Evolutionary conservation across 2,888 invertebrate genomes (phyloP).

Genomic region (Odontothrips loti): DNA sequence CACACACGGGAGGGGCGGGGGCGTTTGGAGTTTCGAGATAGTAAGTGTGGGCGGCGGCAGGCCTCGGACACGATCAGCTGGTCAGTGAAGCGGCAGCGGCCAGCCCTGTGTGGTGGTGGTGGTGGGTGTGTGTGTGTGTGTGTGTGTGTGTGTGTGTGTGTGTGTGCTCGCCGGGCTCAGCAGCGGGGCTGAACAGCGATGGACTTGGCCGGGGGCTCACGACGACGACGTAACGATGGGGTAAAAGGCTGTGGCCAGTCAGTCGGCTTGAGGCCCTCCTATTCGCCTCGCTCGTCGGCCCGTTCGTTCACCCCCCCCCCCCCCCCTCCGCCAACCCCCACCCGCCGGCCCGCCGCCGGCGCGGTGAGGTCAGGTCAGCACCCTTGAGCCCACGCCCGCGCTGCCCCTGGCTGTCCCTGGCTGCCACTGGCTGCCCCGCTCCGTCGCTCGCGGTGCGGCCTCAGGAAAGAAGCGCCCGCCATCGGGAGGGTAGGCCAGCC

Average conservation of each 20-base stretch:
- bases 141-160: too few species aligned
- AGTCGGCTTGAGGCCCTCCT: background rate
- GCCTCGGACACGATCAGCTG: background rate
- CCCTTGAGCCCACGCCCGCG: background rate
- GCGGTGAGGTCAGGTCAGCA: background rate
- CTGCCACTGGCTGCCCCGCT: background rate
- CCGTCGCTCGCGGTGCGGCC: background rate
- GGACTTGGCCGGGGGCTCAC: background rate
- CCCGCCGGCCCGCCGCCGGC: background rate
- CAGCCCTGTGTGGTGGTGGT: too few species aligned
- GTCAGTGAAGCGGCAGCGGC: background rate
- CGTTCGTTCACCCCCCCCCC: background rate
- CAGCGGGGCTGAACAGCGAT: too few species aligned
- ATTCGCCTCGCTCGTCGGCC: background rate
- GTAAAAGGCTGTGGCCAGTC: too few species aligned
- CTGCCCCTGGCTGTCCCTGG: background rate
- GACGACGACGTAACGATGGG: too few species aligned
- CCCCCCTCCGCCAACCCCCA: background rate
- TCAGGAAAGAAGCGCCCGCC: background rate
- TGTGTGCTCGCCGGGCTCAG: too few species aligned
- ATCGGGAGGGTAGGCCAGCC: background rate
- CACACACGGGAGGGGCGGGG: background rate
- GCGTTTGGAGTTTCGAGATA: background rate
- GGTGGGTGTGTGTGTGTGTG: too few species aligned
- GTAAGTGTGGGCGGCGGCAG: background rate